Evolutionary conservation across 1,140 invertebrate species (phyloP).

Genomic region (Coboldia fuscipes): DNA sequence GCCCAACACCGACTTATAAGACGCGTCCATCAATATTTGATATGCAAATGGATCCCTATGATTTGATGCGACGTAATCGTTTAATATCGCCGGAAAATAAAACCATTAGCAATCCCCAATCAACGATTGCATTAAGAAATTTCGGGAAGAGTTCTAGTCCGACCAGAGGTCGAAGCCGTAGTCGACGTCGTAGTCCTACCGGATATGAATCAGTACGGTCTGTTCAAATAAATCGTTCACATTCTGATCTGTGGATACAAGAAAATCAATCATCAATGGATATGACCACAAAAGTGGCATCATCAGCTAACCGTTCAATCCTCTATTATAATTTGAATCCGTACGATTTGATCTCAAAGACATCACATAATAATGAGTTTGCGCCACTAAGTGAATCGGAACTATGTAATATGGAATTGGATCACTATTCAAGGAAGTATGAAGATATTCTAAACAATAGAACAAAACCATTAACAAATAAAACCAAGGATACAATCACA

Average conservation of each 20-base stretch:
- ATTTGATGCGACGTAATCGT: slow-evolving; percentile 52
- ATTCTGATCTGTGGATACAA: slow-evolving; percentile 20
- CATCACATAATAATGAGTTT: slow-evolving; percentile 2
- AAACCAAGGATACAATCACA: no score
- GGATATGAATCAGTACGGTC: background rate
- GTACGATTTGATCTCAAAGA: slow-evolving; percentile 43
- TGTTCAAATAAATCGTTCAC: slow-evolving; percentile 1
- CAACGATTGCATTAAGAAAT: slow-evolving; percentile 1
- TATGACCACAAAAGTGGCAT: slow-evolving; percentile 25
- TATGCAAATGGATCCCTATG: slow-evolving; percentile 47
- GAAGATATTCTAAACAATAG: background rate
- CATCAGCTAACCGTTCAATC: slow-evolving; percentile 36
- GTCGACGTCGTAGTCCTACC: background rate
- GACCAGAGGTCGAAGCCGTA: slow-evolving; percentile 10
- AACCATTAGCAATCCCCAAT: slow-evolving; percentile 1
- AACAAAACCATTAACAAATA: background rate
- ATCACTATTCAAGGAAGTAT: background rate
- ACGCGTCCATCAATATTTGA: slow-evolving; percentile 34
- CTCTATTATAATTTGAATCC: slow-evolving; percentile 69
- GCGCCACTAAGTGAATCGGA: background rate
- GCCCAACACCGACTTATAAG: slow-evolving; percentile 29
- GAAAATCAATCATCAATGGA: slow-evolving; percentile 25
- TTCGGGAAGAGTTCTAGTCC: slow-evolving; percentile 8
- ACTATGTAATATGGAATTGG: background rate
- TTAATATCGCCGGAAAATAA: slow-evolving; percentile 31